Percentiles rank a stretch among this genome's conserved stretches.
Evolutionary conservation across 1,140 invertebrate genomes (phyloP).

Genomic region (Formica selysi): DNA sequence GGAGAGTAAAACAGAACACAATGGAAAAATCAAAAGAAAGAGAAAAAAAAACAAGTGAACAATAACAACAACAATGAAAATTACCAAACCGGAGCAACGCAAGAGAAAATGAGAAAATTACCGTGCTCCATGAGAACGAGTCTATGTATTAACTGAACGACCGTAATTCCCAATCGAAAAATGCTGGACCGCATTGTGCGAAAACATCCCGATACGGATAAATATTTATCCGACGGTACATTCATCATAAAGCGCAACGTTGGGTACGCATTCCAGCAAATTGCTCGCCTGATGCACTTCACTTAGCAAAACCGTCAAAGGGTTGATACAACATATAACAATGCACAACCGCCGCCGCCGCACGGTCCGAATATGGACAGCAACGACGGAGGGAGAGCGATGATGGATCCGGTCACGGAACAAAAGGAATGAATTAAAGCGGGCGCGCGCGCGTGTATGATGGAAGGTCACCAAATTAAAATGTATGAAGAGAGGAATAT

Average conservation of each 20-base stretch:
- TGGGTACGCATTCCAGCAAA: constrained; percentile 60
- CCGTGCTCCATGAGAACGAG: neutral
- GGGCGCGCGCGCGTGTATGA: constrained; percentile 38
- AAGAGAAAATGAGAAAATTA: neutral
- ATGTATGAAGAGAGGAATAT: constrained; percentile 68
- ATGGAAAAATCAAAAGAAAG: neutral
- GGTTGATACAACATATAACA: constrained; percentile 55
- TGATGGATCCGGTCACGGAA: constrained; percentile 73
- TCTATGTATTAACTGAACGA: neutral
- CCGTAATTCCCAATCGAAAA: neutral
- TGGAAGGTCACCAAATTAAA: constrained; percentile 71
- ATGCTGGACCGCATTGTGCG: neutral
- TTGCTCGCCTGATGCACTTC: constrained; percentile 65
- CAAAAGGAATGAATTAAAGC: constrained; percentile 75
- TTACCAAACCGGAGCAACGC: neutral
- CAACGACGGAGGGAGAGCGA: constrained; percentile 14
- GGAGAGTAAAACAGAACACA: neutral
- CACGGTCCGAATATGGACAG: constrained; percentile 47
- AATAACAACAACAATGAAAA: neutral
- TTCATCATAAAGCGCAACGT: constrained; percentile 17
- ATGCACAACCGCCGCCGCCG: constrained; percentile 45
- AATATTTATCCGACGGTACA: constrained; percentile 50
- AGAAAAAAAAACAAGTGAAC: neutral
- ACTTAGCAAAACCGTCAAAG: constrained; percentile 69
- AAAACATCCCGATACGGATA: constrained; percentile 20